Evolutionary conservation across 2,797 vertebrate genomes (phyloP), one percentile per base, ranked within the genome.

Genomic region (Oreochromis mossambicus): DNA sequence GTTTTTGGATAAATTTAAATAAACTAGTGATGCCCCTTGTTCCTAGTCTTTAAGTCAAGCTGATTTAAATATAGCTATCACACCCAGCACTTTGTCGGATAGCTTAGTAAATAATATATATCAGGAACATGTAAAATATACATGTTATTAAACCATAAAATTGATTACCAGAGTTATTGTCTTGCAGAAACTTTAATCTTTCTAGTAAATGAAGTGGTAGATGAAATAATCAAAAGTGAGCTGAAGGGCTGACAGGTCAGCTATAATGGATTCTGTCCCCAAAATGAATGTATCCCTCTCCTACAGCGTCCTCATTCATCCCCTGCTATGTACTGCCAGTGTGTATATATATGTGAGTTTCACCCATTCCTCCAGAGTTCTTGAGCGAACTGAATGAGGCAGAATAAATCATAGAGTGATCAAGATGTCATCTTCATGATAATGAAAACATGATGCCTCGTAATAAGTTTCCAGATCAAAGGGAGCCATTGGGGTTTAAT

Each of bases 371-470:
- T 93, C 76, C 80, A 50, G 88, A 91, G 84, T 92, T 92, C 90
- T 89, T 91, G 61, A 88, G 81, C 58, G 83, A 93, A 96, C 94
- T 93, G 93, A 93, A 94, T 76, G 80, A 92, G 90, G 93, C 86
- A 89, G 88, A 95, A 95, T 93, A 92, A 95, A 95, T 95, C 94
- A 95, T 75, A 86, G 86, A 70, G 90, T 92, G 90, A 95, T 95
- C 94, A 94, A 92, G 92, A 95, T 95, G 93, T 93, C 92, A 93
- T 94, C 93, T 90, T 85, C 86, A 94, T 92, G 87, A 89, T 94
- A 95, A 96, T 95, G 93, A 95, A 95, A 95, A 94, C 94, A 94
- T 94, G 92, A 94, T 90, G 87, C 88, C 88, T 93, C 90, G 90
- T 94, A 93, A 94, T 93, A 94, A 91, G 87, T 89, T 95, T 91